Base-by-base conservation (phyloP, 37 sponge, comb jelly and placozoan species). In the Bolinopsis microptera region DNA sequence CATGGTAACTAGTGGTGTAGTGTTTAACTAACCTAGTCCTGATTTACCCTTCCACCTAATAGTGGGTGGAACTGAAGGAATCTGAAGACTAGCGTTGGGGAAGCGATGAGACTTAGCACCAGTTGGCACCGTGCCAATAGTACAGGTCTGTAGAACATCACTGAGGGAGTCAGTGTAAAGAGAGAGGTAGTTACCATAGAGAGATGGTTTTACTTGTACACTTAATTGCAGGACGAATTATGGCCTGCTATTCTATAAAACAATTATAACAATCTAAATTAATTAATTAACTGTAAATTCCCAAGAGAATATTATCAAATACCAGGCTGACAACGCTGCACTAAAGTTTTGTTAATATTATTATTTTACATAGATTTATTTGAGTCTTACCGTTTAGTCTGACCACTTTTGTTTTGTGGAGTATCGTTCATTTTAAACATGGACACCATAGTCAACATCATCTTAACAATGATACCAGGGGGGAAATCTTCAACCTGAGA, bases 41-140 rank as follows among this genome's bases (percentile, higher is more conserved):
- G 36, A 21, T 30, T 39, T 22, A 0, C 61, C 41, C 39, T 48
- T 86, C 90, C 90, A 86, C 36, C 90, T 86, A 21, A 86, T 86
- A 39, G 90, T 86, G 41, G 90, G 90, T 25, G 90, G 90, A 5
- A 86, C 90, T 9, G 90, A 86, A 8, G 90, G 90, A 5, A 86
- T 86, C 90, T 86, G 90, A 1, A 86, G 36, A 24, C 36, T 33
- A 13, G 36, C 90, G 31, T 86, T 86, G 61, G 34, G 34, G 48
- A 86, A 86, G 9, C 90, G 41, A 38, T 86, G 90, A 3, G 90
- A 27, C 2, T 18, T 82, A n/a, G 35, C 1, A 5, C 90, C 90
- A 9, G 21, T 27, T 38, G 90, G 90, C 25, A 41, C 61, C 27
- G 61, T 86, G 23, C 90, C 90, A 36, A 86, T 41, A 16, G 90